These are phyloP conservation scores for Chloroclysta siterata DNA, from an alignment of 2,888 invertebrate genomes.

Conservation along the genomic window DNA sequence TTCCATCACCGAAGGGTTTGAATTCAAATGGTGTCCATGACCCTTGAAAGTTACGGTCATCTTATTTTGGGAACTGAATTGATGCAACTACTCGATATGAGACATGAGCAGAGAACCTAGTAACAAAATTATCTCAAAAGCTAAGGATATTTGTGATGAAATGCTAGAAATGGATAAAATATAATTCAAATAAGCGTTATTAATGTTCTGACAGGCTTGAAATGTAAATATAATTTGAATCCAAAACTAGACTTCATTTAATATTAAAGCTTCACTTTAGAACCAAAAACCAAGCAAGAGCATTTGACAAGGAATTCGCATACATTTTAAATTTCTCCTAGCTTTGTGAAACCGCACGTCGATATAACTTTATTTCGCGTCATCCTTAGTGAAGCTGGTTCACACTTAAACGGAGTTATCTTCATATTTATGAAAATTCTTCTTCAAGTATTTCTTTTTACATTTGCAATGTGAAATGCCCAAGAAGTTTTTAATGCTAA, in stretches of 20 bases:
- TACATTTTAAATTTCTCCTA: conserved; percentile 52
- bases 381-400: conserved; percentile 36
- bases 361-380: conserved; percentile 42
- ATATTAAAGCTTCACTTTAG: conserved; percentile 29
- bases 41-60: conserved; percentile 16
- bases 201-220: neutral
- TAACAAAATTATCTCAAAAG: neutral
- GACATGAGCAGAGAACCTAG: neutral
- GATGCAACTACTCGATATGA: conserved; percentile 4
- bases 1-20: conserved; percentile 25
- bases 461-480: conserved; percentile 21
- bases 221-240: conserved; percentile 20
- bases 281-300: conserved; percentile 25
- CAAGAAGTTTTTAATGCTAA: conserved; percentile 23
- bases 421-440: conserved; percentile 16
- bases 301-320: conserved; percentile 52
- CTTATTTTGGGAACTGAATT: conserved; percentile 10
- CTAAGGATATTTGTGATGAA: neutral
- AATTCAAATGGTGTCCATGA: conserved; percentile 26
- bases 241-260: conserved; percentile 19
- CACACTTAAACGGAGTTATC: conserved; percentile 24
- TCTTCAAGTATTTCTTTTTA: conserved; percentile 16
- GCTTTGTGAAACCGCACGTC: conserved; percentile 37
- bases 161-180: neutral
- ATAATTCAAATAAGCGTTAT: neutral